phyloP scores from a whole-genome alignment of 1,140 invertebrate genomes.

The Heliconius himera region DNA sequence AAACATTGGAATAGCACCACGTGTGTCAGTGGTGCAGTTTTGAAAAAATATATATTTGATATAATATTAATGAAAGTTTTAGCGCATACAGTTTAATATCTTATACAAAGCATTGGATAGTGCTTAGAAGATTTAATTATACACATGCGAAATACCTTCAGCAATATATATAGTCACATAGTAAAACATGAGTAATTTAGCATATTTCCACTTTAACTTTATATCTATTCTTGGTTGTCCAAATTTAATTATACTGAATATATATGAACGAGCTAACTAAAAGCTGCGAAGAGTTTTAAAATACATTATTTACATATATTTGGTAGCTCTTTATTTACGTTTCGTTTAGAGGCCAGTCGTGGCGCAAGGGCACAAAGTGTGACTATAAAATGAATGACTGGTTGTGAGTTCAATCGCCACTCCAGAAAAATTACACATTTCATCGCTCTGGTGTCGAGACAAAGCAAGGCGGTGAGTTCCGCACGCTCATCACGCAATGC shows the following conservation, averaged over 20 bases:
- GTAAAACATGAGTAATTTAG: constrained; percentile 12
- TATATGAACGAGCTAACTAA: not conserved
- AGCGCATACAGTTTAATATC: not conserved
- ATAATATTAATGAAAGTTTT: not conserved
- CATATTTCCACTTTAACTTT: constrained; percentile 15
- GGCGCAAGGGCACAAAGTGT: too few species aligned
- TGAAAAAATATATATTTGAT: too few species aligned
- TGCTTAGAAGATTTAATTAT: constrained; percentile 6
- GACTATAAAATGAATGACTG: too few species aligned
- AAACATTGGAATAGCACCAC: too few species aligned
- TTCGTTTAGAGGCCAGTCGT: too few species aligned
- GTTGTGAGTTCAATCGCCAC: too few species aligned
- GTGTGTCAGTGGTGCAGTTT: too few species aligned
- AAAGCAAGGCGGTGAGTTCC: too few species aligned
- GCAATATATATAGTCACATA: constrained; percentile 7
- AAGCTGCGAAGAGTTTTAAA: not conserved
- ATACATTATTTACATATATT: not conserved
- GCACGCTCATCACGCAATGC: too few species aligned
- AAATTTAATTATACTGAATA: constrained; percentile 6
- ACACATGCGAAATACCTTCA: not conserved
- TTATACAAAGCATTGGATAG: not conserved
- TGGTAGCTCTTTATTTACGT: not conserved
- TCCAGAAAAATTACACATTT: too few species aligned
- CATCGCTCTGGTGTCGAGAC: too few species aligned
- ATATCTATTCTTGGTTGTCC: not conserved